phyloP scores from a whole-genome alignment of 2,113 vertebrate genomes.

The Malurus alboscapulatus region DNA sequence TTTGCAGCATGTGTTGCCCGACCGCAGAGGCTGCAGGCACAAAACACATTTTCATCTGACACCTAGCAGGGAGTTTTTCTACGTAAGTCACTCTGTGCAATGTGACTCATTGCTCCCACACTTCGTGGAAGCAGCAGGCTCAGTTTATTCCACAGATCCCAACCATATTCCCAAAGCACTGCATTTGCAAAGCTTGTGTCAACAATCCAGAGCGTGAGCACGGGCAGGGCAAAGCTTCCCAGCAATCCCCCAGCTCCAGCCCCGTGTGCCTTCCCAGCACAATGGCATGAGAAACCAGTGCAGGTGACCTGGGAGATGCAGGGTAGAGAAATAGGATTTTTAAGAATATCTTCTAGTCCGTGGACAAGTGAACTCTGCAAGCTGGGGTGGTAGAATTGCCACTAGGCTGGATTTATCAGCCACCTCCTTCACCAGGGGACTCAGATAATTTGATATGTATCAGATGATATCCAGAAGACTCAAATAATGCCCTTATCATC shows the following conservation, averaged over 20 bases:
- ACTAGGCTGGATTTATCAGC: background rate
- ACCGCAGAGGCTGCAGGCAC: constrained; percentile 38
- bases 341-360: background rate
- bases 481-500: background rate
- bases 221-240: background rate
- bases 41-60: constrained; percentile 56
- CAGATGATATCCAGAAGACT: background rate
- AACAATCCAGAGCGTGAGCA: background rate
- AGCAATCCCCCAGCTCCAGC: background rate
- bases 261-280: background rate
- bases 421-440: background rate
- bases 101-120: constrained; percentile 57
- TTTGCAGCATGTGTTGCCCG: constrained; percentile 52
- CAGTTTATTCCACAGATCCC: background rate
- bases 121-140: constrained; percentile 17
- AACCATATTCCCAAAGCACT: background rate
- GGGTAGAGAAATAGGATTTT: background rate
- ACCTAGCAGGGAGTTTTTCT: constrained; percentile 55
- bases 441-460: background rate
- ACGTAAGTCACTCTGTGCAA: background rate
- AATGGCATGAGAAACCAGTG: background rate
- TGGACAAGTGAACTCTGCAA: background rate
- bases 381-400: background rate
- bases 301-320: background rate
- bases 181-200: background rate